Evolutionary conservation across 2,113 vertebrate species (phyloP), one percentile per base, ranked within the genome.

Genomic region (Hystrix cristata): DNA sequence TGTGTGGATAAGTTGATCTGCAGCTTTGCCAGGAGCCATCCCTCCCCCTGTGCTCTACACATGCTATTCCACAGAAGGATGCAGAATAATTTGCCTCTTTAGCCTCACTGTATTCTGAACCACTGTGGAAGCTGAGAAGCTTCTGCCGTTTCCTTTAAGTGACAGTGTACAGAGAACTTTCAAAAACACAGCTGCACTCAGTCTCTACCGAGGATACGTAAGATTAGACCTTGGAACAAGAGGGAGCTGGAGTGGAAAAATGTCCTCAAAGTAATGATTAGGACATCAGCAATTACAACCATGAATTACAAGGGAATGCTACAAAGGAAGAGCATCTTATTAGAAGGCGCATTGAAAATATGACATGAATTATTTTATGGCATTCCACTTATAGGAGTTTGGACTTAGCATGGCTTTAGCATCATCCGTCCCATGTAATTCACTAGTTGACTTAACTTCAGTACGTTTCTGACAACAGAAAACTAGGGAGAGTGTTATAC

Each of bases 301-400:
- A 57, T 59, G 38, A 86, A 84, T 62, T 65, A 94, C 21, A 53
- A 89, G 90, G 43, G 64, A 80, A 78, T 43, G 27, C 31, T 86
- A 7, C 14, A 25, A 78, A 72, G 25, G 19, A 59, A 74, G 15
- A 11, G 43, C 31, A 79, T 6, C 31, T 71, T 96, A 94, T 27
- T 46, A 76, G 92, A 95, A 81, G 16, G 6, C 21, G 34, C 87
- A 83, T 85, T 72, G 25, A 95, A 93, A 88, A 90, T 65, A 74
- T 4, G 60, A 13, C 51, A 78, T 53, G 6, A 76, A 89, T 48
- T 69, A 55, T 72, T 90, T 83, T 51, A 81, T 60, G 67, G 57
- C 65, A 84, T 82, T 72, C 67, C 19, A 82, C 71, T 69, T 46
- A 71, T 0, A 69, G 38, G 19, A 25, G 27, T 80, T 43, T 64